Base-by-base conservation (phyloP, 2,888 invertebrate genomes). In the Trichogramma dendrolimi region DNA sequence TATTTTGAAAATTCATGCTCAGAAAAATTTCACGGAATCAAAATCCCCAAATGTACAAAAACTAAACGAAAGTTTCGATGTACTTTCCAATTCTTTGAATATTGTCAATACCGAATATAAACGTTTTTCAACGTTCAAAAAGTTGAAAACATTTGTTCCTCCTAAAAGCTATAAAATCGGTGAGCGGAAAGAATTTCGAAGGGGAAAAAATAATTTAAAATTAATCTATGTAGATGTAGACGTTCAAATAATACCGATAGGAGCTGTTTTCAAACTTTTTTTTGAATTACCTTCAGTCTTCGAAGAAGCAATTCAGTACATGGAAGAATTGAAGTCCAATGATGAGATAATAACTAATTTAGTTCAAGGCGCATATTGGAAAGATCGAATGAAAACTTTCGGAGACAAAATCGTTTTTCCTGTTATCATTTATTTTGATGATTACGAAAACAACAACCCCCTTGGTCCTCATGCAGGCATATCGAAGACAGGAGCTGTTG, bases 361-460 rank as follows among this genome's bases (percentile, higher is more conserved):
- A 40, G 54, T 65, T 11, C 68, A 68, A 55, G 60, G 62, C 6
- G 39, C 50, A 49, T 54, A 66, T 10, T 67, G 69, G 67, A 64
- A 61, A 57, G 38, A 58, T 14, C 47, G 59, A 54, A 56, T 11
- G 39, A 44, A 44, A 40, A 41, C 41, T 54, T 59, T 60, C 48
- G 55, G 43, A 4, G 42, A 64, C 39, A 62, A 64, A 56, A 64
- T 62, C 6, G 60, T 67, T 38, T 58, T 70, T 50, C 67, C 70
- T 5, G 7, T 65, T 8, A 58, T 66, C 47, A 49, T 68, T 41
- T 69, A 66, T 53, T 68, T 57, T 55, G 68, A 69, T 62, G 68
- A 70, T 57, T 68, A 67, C 40, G 69, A 70, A 59, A 67, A 58
- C 6, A 67, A 67, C 42, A 69, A 69, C 47, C 68, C 70, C 6